A percentile compares a stretch with the other conserved stretches of the same genome.
phyloP scores from a whole-genome alignment of 23 tunicate genomes.

The Trididemnum clinides region DNA sequence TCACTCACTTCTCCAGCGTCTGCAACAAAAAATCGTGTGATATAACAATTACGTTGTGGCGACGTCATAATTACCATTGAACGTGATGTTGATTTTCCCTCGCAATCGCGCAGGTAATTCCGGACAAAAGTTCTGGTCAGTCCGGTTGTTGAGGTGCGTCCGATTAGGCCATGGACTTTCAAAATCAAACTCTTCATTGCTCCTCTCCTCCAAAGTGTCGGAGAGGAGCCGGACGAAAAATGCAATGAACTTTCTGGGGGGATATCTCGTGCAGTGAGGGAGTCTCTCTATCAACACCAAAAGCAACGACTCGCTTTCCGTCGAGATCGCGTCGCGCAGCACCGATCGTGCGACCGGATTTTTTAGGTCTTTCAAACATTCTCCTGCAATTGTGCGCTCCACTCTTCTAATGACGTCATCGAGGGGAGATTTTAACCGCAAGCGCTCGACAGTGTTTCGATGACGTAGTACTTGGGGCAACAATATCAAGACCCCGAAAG shows the following conservation, averaged over 20 bases:
- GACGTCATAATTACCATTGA: neutral
- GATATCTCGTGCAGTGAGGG: neutral
- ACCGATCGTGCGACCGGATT: neutral
- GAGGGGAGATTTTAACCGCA: no score
- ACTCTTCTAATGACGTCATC: no score
- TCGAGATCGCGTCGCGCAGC: neutral
- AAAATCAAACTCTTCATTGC: neutral
- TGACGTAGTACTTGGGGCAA: no score
- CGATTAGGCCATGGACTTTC: slow-evolving; percentile 28
- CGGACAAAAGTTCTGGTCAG: neutral
- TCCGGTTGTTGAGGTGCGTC: neutral
- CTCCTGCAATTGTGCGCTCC: neutral
- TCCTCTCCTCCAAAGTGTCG: neutral
- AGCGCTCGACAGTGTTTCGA: no score
- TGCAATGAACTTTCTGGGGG: neutral
- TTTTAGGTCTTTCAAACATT: slow-evolving; percentile 6
- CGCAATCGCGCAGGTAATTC: neutral
- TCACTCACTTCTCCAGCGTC: slow-evolving; percentile 26
- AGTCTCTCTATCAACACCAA: neutral
- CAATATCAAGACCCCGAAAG: no score
- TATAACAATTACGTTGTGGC: neutral
- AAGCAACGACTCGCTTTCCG: neutral
- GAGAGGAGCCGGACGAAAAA: neutral
- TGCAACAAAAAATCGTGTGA: neutral
- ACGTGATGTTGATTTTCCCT: neutral